Evolutionary conservation across 2,888 invertebrate genomes (phyloP).

Genomic region (Mythimna vitellina): DNA sequence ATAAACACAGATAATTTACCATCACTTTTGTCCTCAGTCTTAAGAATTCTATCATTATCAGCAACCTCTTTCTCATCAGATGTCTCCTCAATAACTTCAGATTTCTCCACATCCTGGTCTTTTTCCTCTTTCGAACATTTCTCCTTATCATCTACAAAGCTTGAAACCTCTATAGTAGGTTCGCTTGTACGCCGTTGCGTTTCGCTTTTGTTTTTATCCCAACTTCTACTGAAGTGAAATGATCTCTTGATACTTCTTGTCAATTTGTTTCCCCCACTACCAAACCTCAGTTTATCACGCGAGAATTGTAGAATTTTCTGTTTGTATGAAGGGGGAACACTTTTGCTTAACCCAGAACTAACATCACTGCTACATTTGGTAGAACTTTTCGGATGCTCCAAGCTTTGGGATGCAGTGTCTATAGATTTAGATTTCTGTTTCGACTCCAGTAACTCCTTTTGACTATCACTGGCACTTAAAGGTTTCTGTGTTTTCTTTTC

Average conservation of each 20-base stretch:
- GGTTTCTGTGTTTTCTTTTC: conserved; percentile 60
- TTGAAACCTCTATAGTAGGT: conserved; percentile 81
- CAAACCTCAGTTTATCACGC: conserved; percentile 86
- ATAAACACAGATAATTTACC: conserved; percentile 66
- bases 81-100: conserved; percentile 85
- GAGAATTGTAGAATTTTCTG: conserved; percentile 88
- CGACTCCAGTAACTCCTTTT: conserved; percentile 68
- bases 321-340: conserved; percentile 89
- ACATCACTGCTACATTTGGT: conserved; percentile 85
- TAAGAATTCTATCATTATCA: conserved; percentile 81
- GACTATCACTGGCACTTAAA: conserved; percentile 59
- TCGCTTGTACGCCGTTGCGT: conserved; percentile 85
- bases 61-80: conserved; percentile 83
- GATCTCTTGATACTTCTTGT: conserved; percentile 88
- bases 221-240: conserved; percentile 86
- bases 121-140: conserved; percentile 84
- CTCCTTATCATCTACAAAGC: conserved; percentile 74
- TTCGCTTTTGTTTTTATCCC: conserved; percentile 86
- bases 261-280: conserved; percentile 85
- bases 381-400: conserved; percentile 86
- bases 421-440: conserved; percentile 80
- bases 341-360: conserved; percentile 86
- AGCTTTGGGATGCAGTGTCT: conserved; percentile 86
- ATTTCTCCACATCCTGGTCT: conserved; percentile 85
- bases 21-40: conserved; percentile 79